Base-by-base conservation (phyloP, 1,140 invertebrate species). In the Tetranychus urticae region DNA sequence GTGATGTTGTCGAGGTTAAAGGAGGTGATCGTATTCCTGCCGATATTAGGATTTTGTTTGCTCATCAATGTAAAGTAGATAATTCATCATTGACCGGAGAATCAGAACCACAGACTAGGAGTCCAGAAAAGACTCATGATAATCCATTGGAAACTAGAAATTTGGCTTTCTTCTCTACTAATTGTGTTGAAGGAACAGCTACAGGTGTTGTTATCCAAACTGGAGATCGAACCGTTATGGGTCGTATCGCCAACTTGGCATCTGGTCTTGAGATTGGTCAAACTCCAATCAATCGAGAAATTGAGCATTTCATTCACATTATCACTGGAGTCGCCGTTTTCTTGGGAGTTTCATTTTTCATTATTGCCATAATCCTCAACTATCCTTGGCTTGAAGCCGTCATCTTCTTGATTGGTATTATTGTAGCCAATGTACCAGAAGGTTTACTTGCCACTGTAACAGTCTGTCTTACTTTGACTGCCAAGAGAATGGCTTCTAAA, bases 221-320 rank as follows among this genome's bases (percentile, higher is more conserved):
- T 71, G 94, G 93, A 69, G 94, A 98, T 76, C 82, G 89, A 70
- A 98, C 94, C 64, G 90, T 94, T n/a, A 97, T 97, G 90, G 93
- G 93, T 67, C 82, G 92, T 71, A 98, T 98, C 75, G 94, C 93
- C 68, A 92, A 91, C 70, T 75, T 97, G 63, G 90, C 93, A 33
- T 94, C 92, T 57, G 89, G 91, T 68, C 77, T 97, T 68, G 88
- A 96, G 68, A 93, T 89, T 68, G 90, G 90, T 57, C 87, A 96
- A 71, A 97, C 93, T 1, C 92, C 93, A 61, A 97, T 97, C 71
- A 90, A 90, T 63, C 91, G 90, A 75, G 92, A 97, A 78, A 97
- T 97, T 69, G 87, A 88, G 69, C 92, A 97, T 76, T 99, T 99
- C 78, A 97, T 98, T 72, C 91, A 97, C 71, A 77, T 98, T 66